A percentile compares a stretch with the other conserved stretches of the same genome.
Conservation (phyloP, 2,888 invertebrate species). For the Seira ritae region DNA sequence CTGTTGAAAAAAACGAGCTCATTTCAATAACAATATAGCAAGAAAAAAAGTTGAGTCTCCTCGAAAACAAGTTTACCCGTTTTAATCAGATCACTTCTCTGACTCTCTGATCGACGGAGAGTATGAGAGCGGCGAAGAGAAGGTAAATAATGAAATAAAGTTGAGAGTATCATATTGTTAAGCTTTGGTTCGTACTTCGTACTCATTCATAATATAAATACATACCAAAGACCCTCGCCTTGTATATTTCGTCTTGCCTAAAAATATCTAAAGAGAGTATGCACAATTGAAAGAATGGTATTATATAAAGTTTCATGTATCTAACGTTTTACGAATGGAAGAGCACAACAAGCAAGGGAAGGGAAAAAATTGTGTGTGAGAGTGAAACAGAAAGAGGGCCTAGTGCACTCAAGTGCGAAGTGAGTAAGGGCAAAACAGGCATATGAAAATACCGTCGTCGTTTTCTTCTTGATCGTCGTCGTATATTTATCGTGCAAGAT, state of each 20-base stretch:
- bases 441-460: slow-evolving; percentile 44
- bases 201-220: background rate
- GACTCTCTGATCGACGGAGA: background rate
- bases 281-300: background rate
- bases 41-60: background rate
- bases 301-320: background rate
- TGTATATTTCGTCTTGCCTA: background rate
- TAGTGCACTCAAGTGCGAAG: slow-evolving; percentile 60
- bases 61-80: background rate
- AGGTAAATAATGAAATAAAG: background rate
- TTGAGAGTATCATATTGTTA: background rate
- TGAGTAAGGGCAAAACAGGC: slow-evolving; percentile 54
- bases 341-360: background rate
- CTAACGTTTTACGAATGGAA: background rate
- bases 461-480: slow-evolving; percentile 32
- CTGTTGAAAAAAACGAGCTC: background rate
- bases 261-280: background rate
- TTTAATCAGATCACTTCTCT: slow-evolving; percentile 10
- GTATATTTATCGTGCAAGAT: slow-evolving; percentile 29
- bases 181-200: background rate
- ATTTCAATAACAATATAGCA: slow-evolving; percentile 7
- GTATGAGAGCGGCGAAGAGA: background rate
- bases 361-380: background rate
- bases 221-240: background rate
- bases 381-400: slow-evolving; percentile 33